Base-by-base conservation (phyloP, 1,140 invertebrate genomes). In the Neodiprion lecontei region DNA sequence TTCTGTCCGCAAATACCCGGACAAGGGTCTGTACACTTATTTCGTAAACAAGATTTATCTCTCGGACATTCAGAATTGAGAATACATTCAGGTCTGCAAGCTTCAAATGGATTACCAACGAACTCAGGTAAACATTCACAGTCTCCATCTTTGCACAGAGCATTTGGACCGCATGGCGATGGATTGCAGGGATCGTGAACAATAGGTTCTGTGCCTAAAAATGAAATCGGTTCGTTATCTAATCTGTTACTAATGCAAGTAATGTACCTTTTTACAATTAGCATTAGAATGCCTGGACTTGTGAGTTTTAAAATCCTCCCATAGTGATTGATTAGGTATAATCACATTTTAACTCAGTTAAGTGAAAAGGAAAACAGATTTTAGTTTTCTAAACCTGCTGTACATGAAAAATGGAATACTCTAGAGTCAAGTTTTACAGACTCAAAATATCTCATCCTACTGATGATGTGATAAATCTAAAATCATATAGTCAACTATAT, bases 21-120 rank as follows among this genome's bases (percentile, higher is more conserved):
- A 79, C 95, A 96, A 23, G 95, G 95, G 88, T 96, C 93, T 23
- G 89, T 88, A 80, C 96, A 97, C 84, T 95, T 95, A 77, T 95
- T 95, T 79, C 93, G 91, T 72, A 95, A 90, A 81, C 96, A 97
- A 53, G 94, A 93, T 83, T 94, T 94, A 82, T 95, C 92, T 77
- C 93, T 90, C 14, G 92, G 90, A 87, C 96, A 97, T 86, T 97
- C 95, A 17, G 93, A 91, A 80, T 94, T 95, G 8, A 94, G 89
- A 7, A 95, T 92, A 82, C 95, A 96, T 86, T 96, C 94, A 7
- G 95, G 95, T 79, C 94, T 88, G 80, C 95, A 96, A 3, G 92
- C 92, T 86, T 94, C 92, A 77, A 94, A 95, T 66, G 95, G 94
- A 89, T 96, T 95, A 50, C 95, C 95, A 75, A 90, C 88, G 78